Conservation (phyloP, 2,888 invertebrate genomes). For the Neria commutata region DNA sequence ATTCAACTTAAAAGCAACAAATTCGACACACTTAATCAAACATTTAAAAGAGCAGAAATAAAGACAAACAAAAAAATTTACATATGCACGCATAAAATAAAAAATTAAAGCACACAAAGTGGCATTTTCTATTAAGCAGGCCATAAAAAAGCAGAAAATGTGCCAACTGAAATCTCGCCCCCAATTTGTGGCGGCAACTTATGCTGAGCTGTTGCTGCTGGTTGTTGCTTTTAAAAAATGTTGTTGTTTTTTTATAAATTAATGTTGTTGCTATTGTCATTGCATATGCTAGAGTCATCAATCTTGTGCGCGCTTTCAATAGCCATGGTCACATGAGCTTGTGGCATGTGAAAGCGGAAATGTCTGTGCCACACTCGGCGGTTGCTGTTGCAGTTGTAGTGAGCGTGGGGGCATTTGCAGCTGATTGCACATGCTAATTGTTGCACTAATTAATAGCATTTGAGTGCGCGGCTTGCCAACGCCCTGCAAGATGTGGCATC, state of each 20-base stretch:
- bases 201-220: neutral
- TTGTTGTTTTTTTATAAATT: neutral
- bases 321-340: too few relatives aligned
- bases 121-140: neutral
- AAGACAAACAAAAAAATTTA: too few relatives aligned
- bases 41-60: too few relatives aligned
- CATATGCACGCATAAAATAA: neutral
- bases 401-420: neutral
- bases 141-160: constrained; percentile 5
- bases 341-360: neutral
- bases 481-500: too few relatives aligned
- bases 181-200: neutral
- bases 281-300: constrained; percentile 4
- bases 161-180: neutral
- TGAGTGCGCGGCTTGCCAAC: too few relatives aligned
- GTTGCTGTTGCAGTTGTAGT: neutral
- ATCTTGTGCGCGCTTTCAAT: neutral
- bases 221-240: too few relatives aligned
- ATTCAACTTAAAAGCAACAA: neutral
- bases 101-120: neutral
- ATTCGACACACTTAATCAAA: constrained; percentile 6
- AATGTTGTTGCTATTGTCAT: too few relatives aligned
- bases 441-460: neutral
- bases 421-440: neutral
- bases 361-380: neutral